Evolutionary conservation across 2,113 vertebrate genomes (phyloP), one percentile per base, ranked within the genome.

Genomic region (Lethenteron camtschaticum): DNA sequence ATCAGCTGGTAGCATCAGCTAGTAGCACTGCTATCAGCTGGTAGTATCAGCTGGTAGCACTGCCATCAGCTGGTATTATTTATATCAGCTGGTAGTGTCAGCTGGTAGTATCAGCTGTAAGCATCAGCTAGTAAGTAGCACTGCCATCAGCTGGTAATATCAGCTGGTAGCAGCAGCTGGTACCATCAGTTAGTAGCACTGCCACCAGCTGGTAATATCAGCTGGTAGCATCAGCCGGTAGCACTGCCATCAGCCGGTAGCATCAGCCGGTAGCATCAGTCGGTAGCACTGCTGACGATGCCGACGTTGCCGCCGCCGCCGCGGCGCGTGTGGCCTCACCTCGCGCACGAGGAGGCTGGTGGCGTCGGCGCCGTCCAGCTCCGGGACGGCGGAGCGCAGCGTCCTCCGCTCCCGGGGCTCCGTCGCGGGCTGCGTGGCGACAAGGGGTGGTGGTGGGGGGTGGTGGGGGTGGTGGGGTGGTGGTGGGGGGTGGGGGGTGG

Each of bases 321-420:
- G 24, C 24, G 4, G 2, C 24, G 24, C 24, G 1, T 4, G 24
- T 41, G 24, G 3, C 24, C 24, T 41, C 24, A 41, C 24, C 89
- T 96, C 94, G 71, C 86, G 90, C 60, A 99, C 92, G 74, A 99
- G 94, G 58, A 96, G 80, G 75, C 86, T 95, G 72, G 95, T 85
- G 9, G 90, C 90, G 56, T 87, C 87, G 72, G 83, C 83, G 73
- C 86, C 85, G 9, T 91, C 94, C 1, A 87, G 85, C 57, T 82
- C 82, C 70, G 94, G 90, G 75, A 99, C 83, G 0, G 90, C 90
- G n/a, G 88, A 83, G 74, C 73, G 81, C 16, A 85, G 16, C 2
- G 91, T 91, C 57, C 87, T 83, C 24, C 24, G 24, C 24, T 41
- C 24, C 24, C 24, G 24, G 24, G 24, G 24, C 24, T 41, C 24